Evolutionary conservation across 53 echinoderm and acorn worm genomes (phyloP).

Genomic region (Paracentrotus lividus): DNA sequence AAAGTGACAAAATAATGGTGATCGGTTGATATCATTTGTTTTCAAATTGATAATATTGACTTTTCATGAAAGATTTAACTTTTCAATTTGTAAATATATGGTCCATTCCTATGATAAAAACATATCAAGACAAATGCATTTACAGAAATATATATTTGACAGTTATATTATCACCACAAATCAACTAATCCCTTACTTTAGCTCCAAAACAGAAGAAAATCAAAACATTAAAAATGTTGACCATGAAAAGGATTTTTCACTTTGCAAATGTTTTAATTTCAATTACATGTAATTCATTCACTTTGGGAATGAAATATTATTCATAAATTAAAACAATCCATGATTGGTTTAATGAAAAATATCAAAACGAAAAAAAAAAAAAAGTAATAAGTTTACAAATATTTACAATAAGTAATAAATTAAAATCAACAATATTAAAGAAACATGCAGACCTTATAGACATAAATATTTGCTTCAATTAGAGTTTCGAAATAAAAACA

Average conservation of each 20-base stretch:
- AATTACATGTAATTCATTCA: background rate
- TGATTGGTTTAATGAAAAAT: background rate
- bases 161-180: background rate
- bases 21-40: background rate
- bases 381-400: conserved; percentile 18
- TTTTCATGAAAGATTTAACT: background rate
- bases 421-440: background rate
- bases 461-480: background rate
- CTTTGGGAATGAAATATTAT: background rate
- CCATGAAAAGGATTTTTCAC: background rate
- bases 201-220: background rate
- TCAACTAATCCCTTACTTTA: background rate
- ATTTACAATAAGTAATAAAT: conserved; percentile 54
- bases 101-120: background rate
- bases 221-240: background rate
- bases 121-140: conserved; percentile 5
- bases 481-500: background rate
- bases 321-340: conserved; percentile 13
- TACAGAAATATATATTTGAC: too few species aligned
- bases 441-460: background rate
- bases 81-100: background rate
- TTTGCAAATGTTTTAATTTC: background rate
- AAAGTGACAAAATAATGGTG: background rate
- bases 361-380: conserved; percentile 19
- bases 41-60: background rate